Evolutionary conservation across 2,797 vertebrate species (phyloP).

Genomic region (Hyperoplus lanceolatus): DNA sequence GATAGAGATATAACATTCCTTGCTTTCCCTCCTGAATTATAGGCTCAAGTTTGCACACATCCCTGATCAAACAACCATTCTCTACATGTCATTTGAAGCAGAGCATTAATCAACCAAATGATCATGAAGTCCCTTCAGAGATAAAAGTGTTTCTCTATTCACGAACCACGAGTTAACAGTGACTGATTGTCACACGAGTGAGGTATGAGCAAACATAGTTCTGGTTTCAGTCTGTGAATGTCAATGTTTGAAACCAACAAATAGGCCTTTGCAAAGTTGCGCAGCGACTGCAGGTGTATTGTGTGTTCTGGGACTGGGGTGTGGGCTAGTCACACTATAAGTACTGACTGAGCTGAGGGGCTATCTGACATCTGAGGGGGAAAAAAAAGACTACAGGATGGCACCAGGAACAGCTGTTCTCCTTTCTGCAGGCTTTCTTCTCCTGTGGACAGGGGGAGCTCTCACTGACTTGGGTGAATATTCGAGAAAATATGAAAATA

Average conservation of each 20-base stretch:
- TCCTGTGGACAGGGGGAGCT: slow-evolving; percentile 45
- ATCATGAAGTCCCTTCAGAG: slow-evolving; percentile 25
- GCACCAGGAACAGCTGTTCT: slow-evolving; percentile 36
- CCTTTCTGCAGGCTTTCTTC: slow-evolving; percentile 55
- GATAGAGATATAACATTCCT: slow-evolving; percentile 24
- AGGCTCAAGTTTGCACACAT: slow-evolving; percentile 7
- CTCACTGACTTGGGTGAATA: slow-evolving; percentile 59
- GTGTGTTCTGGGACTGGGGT: slow-evolving; percentile 9
- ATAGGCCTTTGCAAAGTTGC: slow-evolving; percentile 4
- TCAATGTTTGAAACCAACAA: slow-evolving; percentile 20
- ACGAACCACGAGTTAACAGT: slow-evolving; percentile 25
- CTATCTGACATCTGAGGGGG: neutral
- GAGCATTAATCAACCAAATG: slow-evolving; percentile 50
- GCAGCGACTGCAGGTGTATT: slow-evolving; percentile 4
- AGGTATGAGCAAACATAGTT: slow-evolving; percentile 40
- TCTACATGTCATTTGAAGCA: slow-evolving; percentile 7
- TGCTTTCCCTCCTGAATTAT: slow-evolving; percentile 9
- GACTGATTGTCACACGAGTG: slow-evolving; percentile 1
- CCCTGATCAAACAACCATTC: slow-evolving; percentile 9
- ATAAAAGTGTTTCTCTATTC: slow-evolving; percentile 28
- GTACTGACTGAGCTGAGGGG: slow-evolving; percentile 19
- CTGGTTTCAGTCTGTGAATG: slow-evolving; percentile 5
- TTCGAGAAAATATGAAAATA: neutral
- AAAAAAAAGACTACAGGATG: slow-evolving; percentile 52
- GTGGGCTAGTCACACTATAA: slow-evolving; percentile 58